These are phyloP conservation scores for Eledona agricola DNA, from an alignment of 2,888 invertebrate genomes.

Conservation along the genomic window DNA sequence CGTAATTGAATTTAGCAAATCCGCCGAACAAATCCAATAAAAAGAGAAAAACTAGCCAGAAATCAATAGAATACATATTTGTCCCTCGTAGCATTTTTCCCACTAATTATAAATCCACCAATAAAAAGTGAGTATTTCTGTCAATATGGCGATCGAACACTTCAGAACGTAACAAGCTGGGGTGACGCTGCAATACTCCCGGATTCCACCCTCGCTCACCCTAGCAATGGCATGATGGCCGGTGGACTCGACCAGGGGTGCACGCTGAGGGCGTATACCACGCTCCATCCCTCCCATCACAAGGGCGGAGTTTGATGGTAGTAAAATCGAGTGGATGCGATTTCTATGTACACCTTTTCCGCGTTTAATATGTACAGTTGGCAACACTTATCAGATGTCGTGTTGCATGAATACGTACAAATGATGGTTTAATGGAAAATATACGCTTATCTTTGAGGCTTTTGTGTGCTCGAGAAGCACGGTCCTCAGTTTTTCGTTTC, in stretches of 20 bases:
- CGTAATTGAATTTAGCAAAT: slow-evolving; percentile 13
- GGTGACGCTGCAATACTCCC: slow-evolving; percentile 45
- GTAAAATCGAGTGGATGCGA: slow-evolving; percentile 17
- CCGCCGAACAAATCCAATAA: slow-evolving; percentile 10
- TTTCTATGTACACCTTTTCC: slow-evolving; percentile 15
- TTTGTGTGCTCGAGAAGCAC: slow-evolving; percentile 15
- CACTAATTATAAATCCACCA: slow-evolving; percentile 37
- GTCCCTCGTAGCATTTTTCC: slow-evolving; percentile 20
- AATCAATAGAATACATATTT: slow-evolving; percentile 35
- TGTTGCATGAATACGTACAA: slow-evolving; percentile 31
- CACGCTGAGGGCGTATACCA: slow-evolving; percentile 45
- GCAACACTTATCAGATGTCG: slow-evolving; percentile 34
- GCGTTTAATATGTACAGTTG: slow-evolving; percentile 26
- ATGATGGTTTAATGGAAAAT: slow-evolving; percentile 31
- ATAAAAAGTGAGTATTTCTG: slow-evolving; percentile 37
- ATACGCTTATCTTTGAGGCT: slow-evolving; percentile 27
- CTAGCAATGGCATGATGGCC: slow-evolving; percentile 49
- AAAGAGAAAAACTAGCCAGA: not conserved
- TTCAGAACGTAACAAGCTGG: slow-evolving; percentile 43
- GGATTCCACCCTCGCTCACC: slow-evolving; percentile 47
- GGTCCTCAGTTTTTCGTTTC: slow-evolving; percentile 13
- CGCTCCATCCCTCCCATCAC: slow-evolving; percentile 40
- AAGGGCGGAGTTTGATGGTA: slow-evolving; percentile 44
- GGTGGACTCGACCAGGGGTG: slow-evolving; percentile 44
- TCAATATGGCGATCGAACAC: slow-evolving; percentile 40